These are phyloP conservation scores for Lasiurus borealis DNA, from an alignment of 2,113 vertebrate species.

Conservation along the genomic window DNA sequence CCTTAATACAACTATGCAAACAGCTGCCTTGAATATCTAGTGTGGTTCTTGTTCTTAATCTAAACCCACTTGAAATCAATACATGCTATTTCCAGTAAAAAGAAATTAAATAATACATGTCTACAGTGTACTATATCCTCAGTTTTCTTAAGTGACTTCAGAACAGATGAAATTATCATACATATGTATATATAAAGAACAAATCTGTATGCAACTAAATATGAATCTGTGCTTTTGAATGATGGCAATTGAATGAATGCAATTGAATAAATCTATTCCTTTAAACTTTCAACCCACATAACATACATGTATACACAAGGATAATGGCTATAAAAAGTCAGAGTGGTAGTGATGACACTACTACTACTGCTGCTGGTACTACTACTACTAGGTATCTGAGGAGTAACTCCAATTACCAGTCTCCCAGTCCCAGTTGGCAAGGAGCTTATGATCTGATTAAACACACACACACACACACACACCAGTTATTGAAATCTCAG, in stretches of 20 bases:
- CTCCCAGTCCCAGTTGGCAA: background rate
- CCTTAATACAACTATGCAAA: background rate
- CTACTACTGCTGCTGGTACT: too few relatives aligned
- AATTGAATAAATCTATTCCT: background rate
- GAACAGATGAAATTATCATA: slow-evolving; percentile 10
- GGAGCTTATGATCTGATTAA: background rate
- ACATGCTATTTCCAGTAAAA: slow-evolving; percentile 47
- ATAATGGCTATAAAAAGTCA: background rate
- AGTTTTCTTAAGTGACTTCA: slow-evolving; percentile 19
- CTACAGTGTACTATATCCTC: background rate
- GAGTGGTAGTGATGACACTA: background rate
- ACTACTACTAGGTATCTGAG: background rate
- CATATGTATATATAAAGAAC: background rate
- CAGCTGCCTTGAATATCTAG: background rate
- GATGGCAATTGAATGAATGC: background rate
- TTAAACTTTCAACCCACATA: background rate
- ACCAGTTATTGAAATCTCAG: background rate
- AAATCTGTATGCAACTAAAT: background rate
- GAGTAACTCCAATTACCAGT: background rate
- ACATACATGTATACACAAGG: background rate
- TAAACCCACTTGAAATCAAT: slow-evolving; percentile 50
- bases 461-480: background rate
- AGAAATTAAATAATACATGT: background rate
- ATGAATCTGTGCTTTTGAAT: background rate
- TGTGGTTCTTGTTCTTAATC: background rate